Evolutionary conservation across 2,797 vertebrate species (phyloP).

Genomic region (Nothura maculosa): DNA sequence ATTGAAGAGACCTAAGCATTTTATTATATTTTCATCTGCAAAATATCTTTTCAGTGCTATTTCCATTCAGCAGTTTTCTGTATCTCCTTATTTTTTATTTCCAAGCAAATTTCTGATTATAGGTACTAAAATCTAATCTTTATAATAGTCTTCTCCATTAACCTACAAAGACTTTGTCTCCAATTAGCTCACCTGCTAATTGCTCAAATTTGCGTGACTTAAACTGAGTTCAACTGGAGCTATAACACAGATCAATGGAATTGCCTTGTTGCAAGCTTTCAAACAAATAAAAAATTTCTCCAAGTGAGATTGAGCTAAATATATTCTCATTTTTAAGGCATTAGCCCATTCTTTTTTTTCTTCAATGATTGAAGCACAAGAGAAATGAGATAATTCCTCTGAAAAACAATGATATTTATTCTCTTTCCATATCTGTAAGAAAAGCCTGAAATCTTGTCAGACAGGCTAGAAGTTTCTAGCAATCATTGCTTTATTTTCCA

Average conservation of each 20-base stretch:
- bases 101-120: background rate
- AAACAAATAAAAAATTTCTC: background rate
- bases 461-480: background rate
- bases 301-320: background rate
- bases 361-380: background rate
- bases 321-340: background rate
- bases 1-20: background rate
- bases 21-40: background rate
- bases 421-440: background rate
- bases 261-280: background rate
- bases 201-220: background rate
- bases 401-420: background rate
- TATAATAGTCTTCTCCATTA: background rate
- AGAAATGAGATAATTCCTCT: background rate
- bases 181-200: background rate
- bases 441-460: background rate
- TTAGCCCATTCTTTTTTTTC: background rate
- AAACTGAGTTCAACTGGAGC: background rate
- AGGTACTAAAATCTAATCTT: background rate
- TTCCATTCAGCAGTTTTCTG: fast-evolving
- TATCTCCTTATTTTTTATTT: fast-evolving
- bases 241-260: background rate
- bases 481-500: background rate
- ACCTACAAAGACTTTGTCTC: background rate
- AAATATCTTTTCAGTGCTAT: background rate